Conservation (phyloP, 2,888 invertebrate genomes). For the Drosophila recens region DNA sequence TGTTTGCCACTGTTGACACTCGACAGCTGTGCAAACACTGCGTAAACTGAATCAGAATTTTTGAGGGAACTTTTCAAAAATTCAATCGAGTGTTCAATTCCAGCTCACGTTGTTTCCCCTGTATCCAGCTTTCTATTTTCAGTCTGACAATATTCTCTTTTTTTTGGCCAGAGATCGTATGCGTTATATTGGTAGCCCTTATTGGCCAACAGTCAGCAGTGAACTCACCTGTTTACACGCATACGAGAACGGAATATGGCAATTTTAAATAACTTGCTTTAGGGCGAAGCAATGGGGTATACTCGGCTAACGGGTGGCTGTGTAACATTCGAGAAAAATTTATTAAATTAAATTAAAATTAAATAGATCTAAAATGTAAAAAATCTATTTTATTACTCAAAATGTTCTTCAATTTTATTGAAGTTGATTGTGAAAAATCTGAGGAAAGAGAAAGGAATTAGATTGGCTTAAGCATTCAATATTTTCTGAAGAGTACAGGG, state of each 20-base stretch:
- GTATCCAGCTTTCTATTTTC: background rate
- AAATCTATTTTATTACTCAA: too few relatives aligned
- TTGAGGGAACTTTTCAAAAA: conserved; percentile 48
- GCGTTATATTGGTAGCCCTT: conserved; percentile 8
- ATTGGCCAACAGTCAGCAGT: conserved; percentile 7
- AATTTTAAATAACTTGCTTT: conserved; percentile 11
- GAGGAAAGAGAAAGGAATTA: background rate
- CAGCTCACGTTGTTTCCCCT: background rate
- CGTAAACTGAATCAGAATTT: conserved; percentile 23
- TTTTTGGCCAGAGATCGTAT: conserved; percentile 22
- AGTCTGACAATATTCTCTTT: conserved; percentile 33
- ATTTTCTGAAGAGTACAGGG: background rate
- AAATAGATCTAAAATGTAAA: too few relatives aligned
- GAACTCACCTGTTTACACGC: conserved; percentile 43
- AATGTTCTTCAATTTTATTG: too few relatives aligned
- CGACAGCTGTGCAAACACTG: conserved; percentile 51
- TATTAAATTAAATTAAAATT: too few relatives aligned
- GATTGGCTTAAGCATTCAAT: too few relatives aligned
- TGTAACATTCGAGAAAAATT: background rate
- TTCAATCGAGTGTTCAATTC: conserved; percentile 65
- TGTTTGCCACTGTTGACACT: conserved; percentile 48
- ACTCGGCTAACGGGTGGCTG: background rate
- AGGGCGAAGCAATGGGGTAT: background rate
- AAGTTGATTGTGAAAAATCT: too few relatives aligned
- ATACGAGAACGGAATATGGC: conserved; percentile 6